Percentiles rank a stretch among this genome's conserved stretches.
phyloP scores from a whole-genome alignment of 2,888 invertebrate genomes.

The Eupithecia insigniata region DNA sequence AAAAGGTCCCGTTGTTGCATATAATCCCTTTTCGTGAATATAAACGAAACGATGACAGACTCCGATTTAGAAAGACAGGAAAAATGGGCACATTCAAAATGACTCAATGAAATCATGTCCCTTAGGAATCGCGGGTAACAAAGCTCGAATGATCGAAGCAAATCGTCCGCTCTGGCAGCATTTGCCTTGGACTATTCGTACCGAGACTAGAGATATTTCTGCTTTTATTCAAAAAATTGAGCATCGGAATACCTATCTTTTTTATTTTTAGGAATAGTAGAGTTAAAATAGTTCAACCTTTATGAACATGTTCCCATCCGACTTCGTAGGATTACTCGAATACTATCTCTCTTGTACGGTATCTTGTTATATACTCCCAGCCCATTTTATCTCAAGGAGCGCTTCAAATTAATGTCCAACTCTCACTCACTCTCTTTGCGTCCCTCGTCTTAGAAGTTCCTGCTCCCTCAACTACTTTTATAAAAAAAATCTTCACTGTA shows the following conservation, averaged over 20 bases:
- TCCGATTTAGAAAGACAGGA: constrained; percentile 36
- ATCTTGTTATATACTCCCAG: no score
- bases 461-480: no score
- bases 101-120: constrained; percentile 46
- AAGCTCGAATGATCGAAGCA: constrained; percentile 68
- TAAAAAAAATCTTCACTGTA: no score
- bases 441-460: no score
- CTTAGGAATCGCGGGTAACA: constrained; percentile 44
- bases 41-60: constrained; percentile 26
- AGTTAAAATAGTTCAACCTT: no score
- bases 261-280: background rate
- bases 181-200: constrained; percentile 11
- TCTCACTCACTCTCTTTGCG: no score
- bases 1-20: background rate
- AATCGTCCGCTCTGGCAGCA: constrained; percentile 67
- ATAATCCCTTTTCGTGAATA: constrained; percentile 1
- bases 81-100: constrained; percentile 41
- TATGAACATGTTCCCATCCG: no score
- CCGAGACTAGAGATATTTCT: constrained; percentile 3
- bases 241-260: no score
- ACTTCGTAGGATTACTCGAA: no score
- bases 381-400: no score
- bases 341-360: no score
- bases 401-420: no score
- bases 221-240: background rate